Percentiles rank a stretch among this genome's conserved stretches.
Evolutionary conservation across 23 tunicate species (phyloP).

Genomic region (Clavelina lepadiformis): DNA sequence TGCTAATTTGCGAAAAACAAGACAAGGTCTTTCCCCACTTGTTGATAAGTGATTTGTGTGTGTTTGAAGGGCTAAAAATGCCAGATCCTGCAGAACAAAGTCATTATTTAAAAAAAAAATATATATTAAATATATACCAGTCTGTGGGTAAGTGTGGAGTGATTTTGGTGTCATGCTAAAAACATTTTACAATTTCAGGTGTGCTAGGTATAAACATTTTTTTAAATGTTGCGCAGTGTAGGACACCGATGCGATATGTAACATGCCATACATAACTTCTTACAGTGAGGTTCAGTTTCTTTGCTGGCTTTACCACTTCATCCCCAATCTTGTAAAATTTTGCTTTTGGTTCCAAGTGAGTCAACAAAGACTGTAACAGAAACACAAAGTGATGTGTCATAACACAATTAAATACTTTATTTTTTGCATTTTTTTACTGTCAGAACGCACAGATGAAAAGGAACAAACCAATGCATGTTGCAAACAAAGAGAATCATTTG

Average conservation of each 20-base stretch:
- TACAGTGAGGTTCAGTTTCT: conserved; percentile 40
- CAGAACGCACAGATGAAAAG: neutral
- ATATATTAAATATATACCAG: too few relatives aligned
- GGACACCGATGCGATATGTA: too few relatives aligned
- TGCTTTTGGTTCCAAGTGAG: conserved; percentile 64
- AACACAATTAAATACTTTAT: too few relatives aligned
- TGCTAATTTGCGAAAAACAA: conserved; percentile 43
- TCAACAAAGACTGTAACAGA: conserved; percentile 44
- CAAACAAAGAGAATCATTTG: conserved; percentile 57
- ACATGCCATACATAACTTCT: too few relatives aligned
- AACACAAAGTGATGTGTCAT: neutral
- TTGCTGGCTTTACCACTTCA: conserved; percentile 69
- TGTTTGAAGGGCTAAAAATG: conserved; percentile 58
- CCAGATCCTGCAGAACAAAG: conserved; percentile 40
- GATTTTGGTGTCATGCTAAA: too few relatives aligned
- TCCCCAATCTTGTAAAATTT: conserved; percentile 36
- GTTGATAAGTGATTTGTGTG: conserved; percentile 32
- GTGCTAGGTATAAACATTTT: too few relatives aligned
- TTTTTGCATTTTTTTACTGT: neutral
- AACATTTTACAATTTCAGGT: too few relatives aligned
- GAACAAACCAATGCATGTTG: conserved; percentile 69
- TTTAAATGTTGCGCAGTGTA: too few relatives aligned
- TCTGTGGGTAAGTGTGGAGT: too few relatives aligned
- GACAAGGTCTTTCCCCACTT: conserved; percentile 40
- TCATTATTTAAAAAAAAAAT: too few relatives aligned